Base-by-base conservation (phyloP, 2,888 invertebrate species). In the Petrolisthes cinctipes region DNA sequence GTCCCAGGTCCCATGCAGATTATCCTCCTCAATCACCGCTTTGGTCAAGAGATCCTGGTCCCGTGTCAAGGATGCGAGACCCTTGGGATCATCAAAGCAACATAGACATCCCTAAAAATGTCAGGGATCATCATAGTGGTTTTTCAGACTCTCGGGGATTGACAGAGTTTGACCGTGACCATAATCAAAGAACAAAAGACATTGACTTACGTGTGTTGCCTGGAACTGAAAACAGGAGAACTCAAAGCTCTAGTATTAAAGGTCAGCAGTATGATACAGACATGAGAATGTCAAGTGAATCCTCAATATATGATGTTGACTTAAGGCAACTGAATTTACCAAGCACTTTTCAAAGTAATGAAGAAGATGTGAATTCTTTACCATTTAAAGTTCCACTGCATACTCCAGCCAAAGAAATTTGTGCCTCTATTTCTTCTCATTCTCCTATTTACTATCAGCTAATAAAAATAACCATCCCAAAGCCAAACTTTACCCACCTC, bases 341-440 rank as follows among this genome's bases (percentile, higher is more conserved):
- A 17, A 85, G 79, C 53, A 81, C 37, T 57, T 82, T 61, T 9
- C 75, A 80, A 14, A 83, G 73, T 20, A 80, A 61, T 82, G 89
- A 89, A 20, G 88, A 85, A 11, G 85, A 84, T 37, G n/a, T 73
- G 14, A 85, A 75, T 56, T 79, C 87, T 17, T 51, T 90, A n/a
- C 90, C 90, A 56, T 90, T 90, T 71, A 86, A 90, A 84, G 89
- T 90, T 54, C 90, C 90, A 23, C 68, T 89, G 56, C 90, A 90
- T 66, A 86, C 86, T 9, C 89, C 90, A 73, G 89, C 87, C 86
- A 90, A 89, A 75, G 90, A 89, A 78, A 87, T 90, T 66, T 85
- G 86, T 83, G 90, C 90, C 83, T 90, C 90, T 54, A 85, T 89
- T 53, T 87, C 86, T 11, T 80, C 88, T 79, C 89, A 88, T 79